Base-by-base conservation (phyloP, 2,888 invertebrate species). In the Brachycybe producta region DNA sequence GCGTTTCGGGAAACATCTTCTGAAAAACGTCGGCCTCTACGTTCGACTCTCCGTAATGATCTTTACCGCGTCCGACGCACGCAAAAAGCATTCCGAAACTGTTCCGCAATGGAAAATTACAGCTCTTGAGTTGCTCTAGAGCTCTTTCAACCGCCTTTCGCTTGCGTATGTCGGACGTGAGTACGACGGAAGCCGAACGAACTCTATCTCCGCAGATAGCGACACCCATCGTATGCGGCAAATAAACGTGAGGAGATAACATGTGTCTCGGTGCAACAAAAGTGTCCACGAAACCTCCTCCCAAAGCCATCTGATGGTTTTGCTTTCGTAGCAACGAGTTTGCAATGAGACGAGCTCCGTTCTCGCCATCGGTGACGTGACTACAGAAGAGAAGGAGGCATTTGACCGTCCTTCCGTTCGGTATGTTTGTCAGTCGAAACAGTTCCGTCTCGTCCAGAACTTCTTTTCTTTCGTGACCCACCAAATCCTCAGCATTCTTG, bases 61-160 rank as follows among this genome's bases (percentile, higher is more conserved):
- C 54, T 15, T 54, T 45, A 3, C 70, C 70, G 23, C 70, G 59
- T 1, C 66, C 70, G 15, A 67, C 60, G 57, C 70, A 71, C 2
- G 69, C 65, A 58, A 69, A 68, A 67, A 69, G 68, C 52, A 70
- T 64, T 4, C 62, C 67, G 55, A 68, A 58, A 39, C 59, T 60
- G 27, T 57, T 54, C 26, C 54, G 48, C 23, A 57, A 51, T 5
- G 57, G 53, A n/a, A 58, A 44, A 15, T 54, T 55, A 41, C 55
- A 53, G 1, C 51, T 46, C 44, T 57, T 59, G 21, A 60, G 46
- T 42, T 57, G 48, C 43, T 53, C 51, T 39, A 61, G 51, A 19
- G 52, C 54, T 5, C 39, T 43, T 48, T 55, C 55, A 3, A 60
- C 49, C 15, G 41, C 51, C 8, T 54, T 53, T 2, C 48, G 41